phyloP scores from a whole-genome alignment of 2,797 vertebrate species.

The Sciurus vulgaris region DNA sequence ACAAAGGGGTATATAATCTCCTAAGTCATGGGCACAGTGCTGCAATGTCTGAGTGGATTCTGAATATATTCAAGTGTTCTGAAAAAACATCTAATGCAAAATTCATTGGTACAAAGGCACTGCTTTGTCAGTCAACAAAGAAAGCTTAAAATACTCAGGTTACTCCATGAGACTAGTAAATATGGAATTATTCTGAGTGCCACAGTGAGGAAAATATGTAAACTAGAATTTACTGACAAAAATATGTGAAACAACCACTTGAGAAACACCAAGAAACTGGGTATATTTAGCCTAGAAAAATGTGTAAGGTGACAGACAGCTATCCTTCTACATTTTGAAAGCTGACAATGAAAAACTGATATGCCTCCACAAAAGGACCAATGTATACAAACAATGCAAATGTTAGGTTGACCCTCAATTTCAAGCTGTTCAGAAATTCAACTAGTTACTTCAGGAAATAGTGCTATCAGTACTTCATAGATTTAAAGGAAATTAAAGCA shows the following conservation, averaged over 20 bases:
- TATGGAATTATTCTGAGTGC: not conserved
- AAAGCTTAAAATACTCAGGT: conserved; percentile 23
- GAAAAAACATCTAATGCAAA: not conserved
- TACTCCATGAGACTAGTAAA: not conserved
- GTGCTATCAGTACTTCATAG: not conserved
- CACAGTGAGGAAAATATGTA: not conserved
- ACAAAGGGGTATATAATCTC: not conserved
- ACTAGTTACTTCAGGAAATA: not conserved
- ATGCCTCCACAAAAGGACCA: not conserved
- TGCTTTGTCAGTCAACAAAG: not conserved
- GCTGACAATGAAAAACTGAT: conserved; percentile 43
- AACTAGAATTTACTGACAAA: conserved; percentile 37
- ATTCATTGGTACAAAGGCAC: conserved; percentile 37
- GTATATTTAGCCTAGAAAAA: conserved; percentile 60
- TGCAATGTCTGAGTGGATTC: not conserved
- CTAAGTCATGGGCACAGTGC: not conserved
- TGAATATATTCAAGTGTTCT: not conserved
- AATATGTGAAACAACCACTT: not conserved
- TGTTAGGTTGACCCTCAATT: not conserved
- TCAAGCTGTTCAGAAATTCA: not conserved
- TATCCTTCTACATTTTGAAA: conserved; percentile 13
- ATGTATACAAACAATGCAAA: not conserved
- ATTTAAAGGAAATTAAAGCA: conserved; percentile 51
- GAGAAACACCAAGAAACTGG: not conserved
- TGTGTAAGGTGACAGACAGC: not conserved